These are phyloP conservation scores for Lemur catta DNA, from an alignment of 2,797 vertebrate genomes.

Conservation along the genomic window DNA sequence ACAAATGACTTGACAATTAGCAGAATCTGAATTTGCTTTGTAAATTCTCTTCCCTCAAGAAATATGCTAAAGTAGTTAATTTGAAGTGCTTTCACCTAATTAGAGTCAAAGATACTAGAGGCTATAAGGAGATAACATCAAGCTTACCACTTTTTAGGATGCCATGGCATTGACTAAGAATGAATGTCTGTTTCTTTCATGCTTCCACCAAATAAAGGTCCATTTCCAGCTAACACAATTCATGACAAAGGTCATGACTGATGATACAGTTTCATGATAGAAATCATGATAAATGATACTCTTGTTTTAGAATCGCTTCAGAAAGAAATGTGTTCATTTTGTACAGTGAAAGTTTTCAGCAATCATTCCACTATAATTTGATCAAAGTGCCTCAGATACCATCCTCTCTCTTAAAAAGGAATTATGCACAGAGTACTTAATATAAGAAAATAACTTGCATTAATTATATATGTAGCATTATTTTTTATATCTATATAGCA, in stretches of 20 bases:
- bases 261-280: background rate
- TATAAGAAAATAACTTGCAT: background rate
- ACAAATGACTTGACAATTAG: background rate
- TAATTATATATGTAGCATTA: background rate
- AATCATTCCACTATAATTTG: background rate
- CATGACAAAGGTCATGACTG: background rate
- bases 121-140: background rate
- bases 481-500: background rate
- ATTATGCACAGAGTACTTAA: background rate
- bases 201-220: background rate
- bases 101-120: background rate
- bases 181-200: background rate
- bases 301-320: background rate
- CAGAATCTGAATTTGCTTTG: background rate
- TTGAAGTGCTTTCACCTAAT: background rate
- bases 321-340: background rate
- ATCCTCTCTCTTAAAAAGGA: background rate
- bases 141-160: background rate
- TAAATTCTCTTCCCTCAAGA: background rate
- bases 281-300: background rate
- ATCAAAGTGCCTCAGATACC: background rate
- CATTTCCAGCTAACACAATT: background rate
- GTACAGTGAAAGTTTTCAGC: background rate
- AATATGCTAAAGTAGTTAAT: background rate
- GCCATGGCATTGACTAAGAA: background rate